Evolutionary conservation across 2,888 invertebrate species (phyloP), one percentile per base, ranked within the genome.

Genomic region (Encarsia formosa): DNA sequence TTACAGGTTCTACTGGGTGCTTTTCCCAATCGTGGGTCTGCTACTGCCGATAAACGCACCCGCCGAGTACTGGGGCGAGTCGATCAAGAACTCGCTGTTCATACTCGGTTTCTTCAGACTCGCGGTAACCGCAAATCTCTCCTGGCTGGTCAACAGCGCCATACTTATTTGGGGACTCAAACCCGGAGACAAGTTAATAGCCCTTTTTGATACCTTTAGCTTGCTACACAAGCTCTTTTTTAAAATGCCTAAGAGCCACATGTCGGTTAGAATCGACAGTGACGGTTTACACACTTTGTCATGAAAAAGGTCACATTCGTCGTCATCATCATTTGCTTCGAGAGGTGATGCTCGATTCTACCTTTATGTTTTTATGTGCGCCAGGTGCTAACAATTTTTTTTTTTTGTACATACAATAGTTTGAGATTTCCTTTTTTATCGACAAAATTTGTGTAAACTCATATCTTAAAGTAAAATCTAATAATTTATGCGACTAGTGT

Each of bases 1-100:
- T 37, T 40, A 6, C 71, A 91, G 90, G 63, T 79, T 81, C 55
- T 90, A 84, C 68, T 86, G 85, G 82, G 60, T 84, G 0, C 61
- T 90, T 0, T 87, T 84, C 65, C 72, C 79, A 0, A 66, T 87
- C 8, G 52, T 88, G 1, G 83, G 85, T 45, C 66, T 86, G 0
- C 66, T 91, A 9, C 69, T 89, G 26, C 88, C 90, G 1, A 71
- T 88, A 15, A 88, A 89, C 66, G 82, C 87, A 0, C 89, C 90
- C 0, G 77, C 85, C 0, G 87, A 87, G 70, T 90, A 89, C 69
- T 90, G 88, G 85, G 81, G 81, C 5, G 91, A 91, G 61, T 75
- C 81, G 0, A 71, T 88, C 1, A 60, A 79, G 15, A 79, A 79
- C 34, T 75, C 86, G 0, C 67, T 85, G 8, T 81, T 86, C 56